Conservation (phyloP, 2,797 vertebrate genomes). For the Otus scops region DNA sequence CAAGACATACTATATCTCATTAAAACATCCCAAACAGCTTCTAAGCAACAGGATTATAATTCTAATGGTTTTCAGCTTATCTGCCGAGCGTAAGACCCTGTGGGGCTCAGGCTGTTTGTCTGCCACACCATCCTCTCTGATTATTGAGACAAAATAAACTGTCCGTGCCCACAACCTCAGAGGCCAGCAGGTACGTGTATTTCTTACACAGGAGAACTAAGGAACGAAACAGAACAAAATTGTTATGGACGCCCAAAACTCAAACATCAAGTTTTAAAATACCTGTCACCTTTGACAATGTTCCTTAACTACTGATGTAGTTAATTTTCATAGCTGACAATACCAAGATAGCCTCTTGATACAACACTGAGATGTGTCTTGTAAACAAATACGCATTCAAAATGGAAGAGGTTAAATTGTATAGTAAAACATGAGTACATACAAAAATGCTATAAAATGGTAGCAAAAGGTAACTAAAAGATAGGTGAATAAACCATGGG, state of each 20-base stretch:
- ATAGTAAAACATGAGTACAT: not conserved
- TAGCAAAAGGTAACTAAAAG: not conserved
- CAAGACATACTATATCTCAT: not conserved
- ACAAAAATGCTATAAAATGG: not conserved
- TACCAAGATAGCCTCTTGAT: not conserved
- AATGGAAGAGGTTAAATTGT: not conserved
- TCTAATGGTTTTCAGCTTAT: not conserved
- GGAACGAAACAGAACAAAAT: not conserved
- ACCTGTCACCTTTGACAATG: not conserved
- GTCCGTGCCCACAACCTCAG: not conserved
- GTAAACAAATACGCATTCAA: not conserved
- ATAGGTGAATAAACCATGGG: not conserved
- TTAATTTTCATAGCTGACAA: not conserved
- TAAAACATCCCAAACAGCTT: not conserved
- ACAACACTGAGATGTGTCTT: slow-evolving; percentile 26
- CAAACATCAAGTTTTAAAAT: not conserved
- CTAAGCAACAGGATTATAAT: not conserved
- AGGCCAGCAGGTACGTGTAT: not conserved
- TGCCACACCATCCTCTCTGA: not conserved
- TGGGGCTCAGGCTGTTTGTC: not conserved
- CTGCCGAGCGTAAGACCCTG: not conserved
- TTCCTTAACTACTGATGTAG: not conserved
- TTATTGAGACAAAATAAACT: not conserved
- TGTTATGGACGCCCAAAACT: not conserved
- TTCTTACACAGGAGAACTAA: not conserved